Conservation (phyloP, 2,888 invertebrate genomes). For the Chymomyza fuscimana region DNA sequence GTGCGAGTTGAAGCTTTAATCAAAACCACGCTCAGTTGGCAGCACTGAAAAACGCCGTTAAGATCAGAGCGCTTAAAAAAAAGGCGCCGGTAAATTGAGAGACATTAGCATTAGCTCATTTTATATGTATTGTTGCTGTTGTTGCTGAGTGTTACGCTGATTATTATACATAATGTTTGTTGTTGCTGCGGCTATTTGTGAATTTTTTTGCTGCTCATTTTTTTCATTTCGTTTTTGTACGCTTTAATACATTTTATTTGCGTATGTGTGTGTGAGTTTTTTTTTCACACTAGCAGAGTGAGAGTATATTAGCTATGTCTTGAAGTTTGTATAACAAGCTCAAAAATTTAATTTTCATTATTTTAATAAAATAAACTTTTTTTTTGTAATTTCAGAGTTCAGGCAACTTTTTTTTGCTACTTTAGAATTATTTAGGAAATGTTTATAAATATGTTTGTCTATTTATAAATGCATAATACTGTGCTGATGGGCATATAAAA, state of each 20-base stretch:
- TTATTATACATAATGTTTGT: background rate
- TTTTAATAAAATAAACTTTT: too few species aligned
- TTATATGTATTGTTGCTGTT: background rate
- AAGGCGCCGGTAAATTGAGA: background rate
- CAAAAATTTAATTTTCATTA: too few species aligned
- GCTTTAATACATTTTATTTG: background rate
- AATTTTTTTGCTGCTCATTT: conserved; percentile 48
- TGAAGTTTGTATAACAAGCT: background rate
- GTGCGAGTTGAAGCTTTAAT: background rate
- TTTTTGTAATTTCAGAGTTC: too few species aligned
- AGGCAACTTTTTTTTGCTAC: too few species aligned
- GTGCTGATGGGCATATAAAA: too few species aligned
- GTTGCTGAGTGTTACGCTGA: background rate
- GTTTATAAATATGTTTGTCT: too few species aligned
- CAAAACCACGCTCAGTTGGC: background rate
- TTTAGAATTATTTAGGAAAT: too few species aligned
- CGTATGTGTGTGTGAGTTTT: background rate
- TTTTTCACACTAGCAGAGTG: background rate
- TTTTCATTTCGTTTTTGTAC: conserved; percentile 34
- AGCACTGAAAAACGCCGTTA: background rate
- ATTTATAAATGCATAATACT: too few species aligned
- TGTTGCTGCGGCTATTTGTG: conserved; percentile 43
- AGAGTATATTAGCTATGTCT: background rate
- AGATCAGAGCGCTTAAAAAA: background rate
- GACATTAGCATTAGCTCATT: background rate